Evolutionary conservation across 92 coral and sea anemone species (phyloP).

Genomic region (Epizoanthus fatuus): DNA sequence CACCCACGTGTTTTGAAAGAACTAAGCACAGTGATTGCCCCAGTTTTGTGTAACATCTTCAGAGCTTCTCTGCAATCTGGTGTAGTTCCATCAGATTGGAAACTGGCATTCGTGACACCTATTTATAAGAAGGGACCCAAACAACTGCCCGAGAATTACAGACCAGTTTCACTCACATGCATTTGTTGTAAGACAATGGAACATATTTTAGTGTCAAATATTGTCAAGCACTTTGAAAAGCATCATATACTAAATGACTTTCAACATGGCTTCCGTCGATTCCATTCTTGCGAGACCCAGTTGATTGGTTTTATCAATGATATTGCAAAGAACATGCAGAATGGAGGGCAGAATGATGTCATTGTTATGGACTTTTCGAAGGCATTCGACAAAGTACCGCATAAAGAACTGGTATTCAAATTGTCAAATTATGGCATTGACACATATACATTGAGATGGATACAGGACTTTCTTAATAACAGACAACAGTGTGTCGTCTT

Average conservation of each 20-base stretch:
- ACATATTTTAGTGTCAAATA: constrained; percentile 26
- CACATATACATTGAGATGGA: constrained; percentile 12
- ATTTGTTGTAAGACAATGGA: constrained; percentile 50
- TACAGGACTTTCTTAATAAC: constrained; percentile 31
- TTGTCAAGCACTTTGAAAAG: background rate
- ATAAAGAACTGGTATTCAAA: constrained; percentile 13
- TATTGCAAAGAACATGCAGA: constrained; percentile 36
- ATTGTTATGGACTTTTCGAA: constrained; percentile 35
- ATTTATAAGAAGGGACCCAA: constrained; percentile 38
- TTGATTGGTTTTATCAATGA: constrained; percentile 41
- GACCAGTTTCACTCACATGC: constrained; percentile 33
- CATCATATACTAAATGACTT: constrained; percentile 16
- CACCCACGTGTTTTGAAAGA: constrained; percentile 55
- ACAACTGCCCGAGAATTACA: constrained; percentile 32
- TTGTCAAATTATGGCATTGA: constrained; percentile 19
- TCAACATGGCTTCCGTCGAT: background rate
- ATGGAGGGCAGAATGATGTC: constrained; percentile 43
- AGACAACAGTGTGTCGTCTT: constrained; percentile 35
- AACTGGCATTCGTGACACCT: constrained; percentile 28
- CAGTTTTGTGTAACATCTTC: constrained; percentile 45
- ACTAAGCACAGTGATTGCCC: constrained; percentile 43
- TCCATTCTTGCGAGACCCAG: constrained; percentile 31
- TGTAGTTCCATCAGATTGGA: constrained; percentile 52
- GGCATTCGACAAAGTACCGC: constrained; percentile 46
- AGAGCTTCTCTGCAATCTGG: constrained; percentile 38